Percentiles rank a stretch among this genome's conserved stretches.
Evolutionary conservation across 1,140 invertebrate genomes (phyloP).

Genomic region (Orchestia grillus): DNA sequence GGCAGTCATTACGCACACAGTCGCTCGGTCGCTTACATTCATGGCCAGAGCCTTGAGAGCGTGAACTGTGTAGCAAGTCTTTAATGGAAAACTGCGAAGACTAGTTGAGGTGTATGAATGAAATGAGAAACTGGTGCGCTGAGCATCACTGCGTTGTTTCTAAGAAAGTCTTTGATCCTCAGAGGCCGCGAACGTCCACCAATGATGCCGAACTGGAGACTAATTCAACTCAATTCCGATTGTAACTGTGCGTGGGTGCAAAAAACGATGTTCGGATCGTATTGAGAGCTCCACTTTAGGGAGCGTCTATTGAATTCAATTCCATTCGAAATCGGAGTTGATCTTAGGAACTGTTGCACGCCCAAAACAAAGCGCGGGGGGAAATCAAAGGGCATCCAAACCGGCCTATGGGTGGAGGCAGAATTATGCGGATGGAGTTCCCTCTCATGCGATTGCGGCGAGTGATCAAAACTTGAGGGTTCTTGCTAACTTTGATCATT

Average conservation of each 20-base stretch:
- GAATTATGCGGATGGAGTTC: conserved; percentile 16
- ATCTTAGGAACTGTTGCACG: neutral
- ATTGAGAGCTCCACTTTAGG: neutral
- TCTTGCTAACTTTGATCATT: conserved; percentile 51
- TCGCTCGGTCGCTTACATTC: neutral
- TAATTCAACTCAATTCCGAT: neutral
- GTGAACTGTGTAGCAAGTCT: neutral
- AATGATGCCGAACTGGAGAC: neutral
- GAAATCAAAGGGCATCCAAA: neutral
- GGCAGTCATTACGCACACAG: neutral
- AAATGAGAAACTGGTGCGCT: neutral
- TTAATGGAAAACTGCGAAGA: neutral
- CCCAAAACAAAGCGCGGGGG: neutral
- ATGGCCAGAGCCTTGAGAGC: neutral
- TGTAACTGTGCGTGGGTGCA: neutral
- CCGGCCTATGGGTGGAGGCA: neutral
- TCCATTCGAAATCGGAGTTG: neutral
- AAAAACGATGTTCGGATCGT: neutral
- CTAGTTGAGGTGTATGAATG: neutral
- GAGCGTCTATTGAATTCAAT: neutral
- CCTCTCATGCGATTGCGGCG: neutral
- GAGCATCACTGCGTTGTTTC: neutral
- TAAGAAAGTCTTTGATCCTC: neutral
- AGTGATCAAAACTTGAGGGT: conserved; percentile 48
- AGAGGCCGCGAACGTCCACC: neutral